Percentiles rank a stretch among this genome's conserved stretches.
Evolutionary conservation across 1,140 invertebrate species (phyloP).

Genomic region (Solenopsis invicta): DNA sequence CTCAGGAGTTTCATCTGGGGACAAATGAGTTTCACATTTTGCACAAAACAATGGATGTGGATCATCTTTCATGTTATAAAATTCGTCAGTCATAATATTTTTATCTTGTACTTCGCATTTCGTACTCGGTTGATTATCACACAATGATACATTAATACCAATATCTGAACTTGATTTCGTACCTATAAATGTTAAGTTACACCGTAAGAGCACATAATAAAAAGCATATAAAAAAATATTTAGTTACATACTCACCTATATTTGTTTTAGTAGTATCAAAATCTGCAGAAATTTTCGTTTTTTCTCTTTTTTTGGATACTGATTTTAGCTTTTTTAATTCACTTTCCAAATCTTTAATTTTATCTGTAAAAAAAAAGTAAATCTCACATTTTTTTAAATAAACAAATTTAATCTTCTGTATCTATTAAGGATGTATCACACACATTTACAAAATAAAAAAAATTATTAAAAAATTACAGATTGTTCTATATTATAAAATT

Average conservation of each 20-base stretch:
- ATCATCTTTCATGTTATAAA: slow-evolving; percentile 66
- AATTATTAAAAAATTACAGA: too few relatives aligned
- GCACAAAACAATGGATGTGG: slow-evolving; percentile 77
- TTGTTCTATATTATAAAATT: too few relatives aligned
- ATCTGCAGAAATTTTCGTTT: neutral
- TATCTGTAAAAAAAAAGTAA: slow-evolving; percentile 57
- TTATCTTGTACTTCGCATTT: slow-evolving; percentile 67
- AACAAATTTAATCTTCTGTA: neutral
- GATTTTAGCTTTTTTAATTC: slow-evolving; percentile 56
- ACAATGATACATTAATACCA: slow-evolving; percentile 64
- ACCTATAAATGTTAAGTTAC: slow-evolving; percentile 40
- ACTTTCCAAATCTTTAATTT: slow-evolving; percentile 70
- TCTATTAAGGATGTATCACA: neutral
- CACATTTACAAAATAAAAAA: too few relatives aligned
- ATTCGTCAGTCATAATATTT: slow-evolving; percentile 73
- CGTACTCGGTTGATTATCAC: neutral
- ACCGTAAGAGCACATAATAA: neutral
- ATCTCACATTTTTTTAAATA: slow-evolving; percentile 21
- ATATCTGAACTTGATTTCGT: slow-evolving; percentile 47
- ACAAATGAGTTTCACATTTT: slow-evolving; percentile 70
- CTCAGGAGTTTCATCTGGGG: slow-evolving; percentile 62
- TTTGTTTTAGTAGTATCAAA: neutral
- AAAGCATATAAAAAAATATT: neutral
- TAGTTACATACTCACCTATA: slow-evolving; percentile 10
- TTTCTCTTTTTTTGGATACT: neutral